phyloP scores from a whole-genome alignment of 1,140 invertebrate genomes.

The Cotesia typhae region DNA sequence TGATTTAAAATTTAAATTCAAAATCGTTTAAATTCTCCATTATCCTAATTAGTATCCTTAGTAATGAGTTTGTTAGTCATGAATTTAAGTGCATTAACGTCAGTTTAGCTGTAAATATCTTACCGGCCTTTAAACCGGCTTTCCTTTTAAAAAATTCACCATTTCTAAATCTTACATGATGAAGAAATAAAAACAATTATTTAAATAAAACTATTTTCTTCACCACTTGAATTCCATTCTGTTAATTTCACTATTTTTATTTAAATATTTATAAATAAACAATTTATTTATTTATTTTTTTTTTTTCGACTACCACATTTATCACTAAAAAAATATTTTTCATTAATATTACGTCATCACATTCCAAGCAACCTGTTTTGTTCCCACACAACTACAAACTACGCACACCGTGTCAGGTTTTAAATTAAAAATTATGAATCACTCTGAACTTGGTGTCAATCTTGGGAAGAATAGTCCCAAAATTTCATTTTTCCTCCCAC shows the following conservation, averaged over 20 bases:
- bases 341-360: slow-evolving; percentile 4
- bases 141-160: no score
- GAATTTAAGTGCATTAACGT: neutral
- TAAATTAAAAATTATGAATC: no score
- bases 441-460: no score
- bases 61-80: neutral
- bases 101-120: slow-evolving; percentile 25
- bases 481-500: no score
- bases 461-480: no score
- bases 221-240: slow-evolving; percentile 46
- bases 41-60: slow-evolving; percentile 2
- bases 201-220: no score
- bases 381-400: neutral
- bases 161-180: no score
- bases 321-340: slow-evolving; percentile 12
- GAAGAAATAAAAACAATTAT: no score
- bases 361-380: slow-evolving; percentile 14
- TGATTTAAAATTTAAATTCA: slow-evolving; percentile 44
- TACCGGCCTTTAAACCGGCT: slow-evolving; percentile 45
- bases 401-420: neutral
- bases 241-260: no score
- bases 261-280: no score
- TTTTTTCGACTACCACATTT: no score
- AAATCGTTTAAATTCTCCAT: neutral
- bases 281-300: no score